Percentiles rank a stretch among this genome's conserved stretches.
phyloP scores from a whole-genome alignment of 2,888 invertebrate genomes.

The Netelia inedita region DNA sequence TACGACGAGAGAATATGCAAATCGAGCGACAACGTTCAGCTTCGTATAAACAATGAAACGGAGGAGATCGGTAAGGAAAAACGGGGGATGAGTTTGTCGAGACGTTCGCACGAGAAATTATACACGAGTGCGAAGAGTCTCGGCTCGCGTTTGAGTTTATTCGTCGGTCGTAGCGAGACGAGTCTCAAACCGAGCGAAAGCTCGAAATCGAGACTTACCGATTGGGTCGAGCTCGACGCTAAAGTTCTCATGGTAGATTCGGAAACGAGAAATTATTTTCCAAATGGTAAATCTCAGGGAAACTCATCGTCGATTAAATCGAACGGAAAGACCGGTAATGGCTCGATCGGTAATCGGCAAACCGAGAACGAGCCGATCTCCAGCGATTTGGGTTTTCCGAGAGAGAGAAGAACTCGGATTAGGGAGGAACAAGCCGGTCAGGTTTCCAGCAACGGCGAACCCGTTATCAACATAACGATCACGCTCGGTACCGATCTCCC shows the following conservation, averaged over 20 bases:
- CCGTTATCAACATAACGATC: conserved; percentile 68
- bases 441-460: conserved; percentile 64
- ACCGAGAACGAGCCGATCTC: conserved; percentile 10
- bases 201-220: conserved; percentile 15
- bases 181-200: conserved; percentile 34
- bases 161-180: conserved; percentile 56
- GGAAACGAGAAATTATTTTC: conserved; percentile 21
- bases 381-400: conserved; percentile 24
- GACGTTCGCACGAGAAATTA: conserved; percentile 58
- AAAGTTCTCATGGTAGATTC: conserved; percentile 58
- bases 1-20: conserved; percentile 65
- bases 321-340: conserved; percentile 49
- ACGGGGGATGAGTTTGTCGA: conserved; percentile 2
- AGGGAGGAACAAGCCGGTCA: conserved; percentile 62
- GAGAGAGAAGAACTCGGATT: conserved; percentile 65
- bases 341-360: conserved; percentile 1
- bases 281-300: not conserved
- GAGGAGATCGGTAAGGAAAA: conserved; percentile 18
- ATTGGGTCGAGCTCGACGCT: conserved; percentile 63
- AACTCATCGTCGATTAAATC: not conserved
- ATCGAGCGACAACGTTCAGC: conserved; percentile 66
- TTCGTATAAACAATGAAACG: conserved; percentile 4
- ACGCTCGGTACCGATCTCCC: conserved; percentile 59
- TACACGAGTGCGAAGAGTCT: conserved; percentile 57
- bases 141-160: conserved; percentile 61